Evolutionary conservation across 2,888 invertebrate genomes (phyloP).

Genomic region (Amphipoea oculea): DNA sequence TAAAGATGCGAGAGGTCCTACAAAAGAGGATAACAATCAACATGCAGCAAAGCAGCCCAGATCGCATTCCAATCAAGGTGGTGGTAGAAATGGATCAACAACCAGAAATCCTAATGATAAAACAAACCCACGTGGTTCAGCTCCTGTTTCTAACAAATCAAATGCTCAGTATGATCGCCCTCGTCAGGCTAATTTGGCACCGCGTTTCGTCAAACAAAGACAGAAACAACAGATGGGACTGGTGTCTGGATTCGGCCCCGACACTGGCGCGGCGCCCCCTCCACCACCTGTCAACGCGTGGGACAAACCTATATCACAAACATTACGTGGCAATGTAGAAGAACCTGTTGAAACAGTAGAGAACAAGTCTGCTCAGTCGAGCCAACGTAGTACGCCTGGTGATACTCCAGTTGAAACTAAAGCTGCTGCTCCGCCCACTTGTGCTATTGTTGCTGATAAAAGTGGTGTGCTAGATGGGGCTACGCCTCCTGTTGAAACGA

Average conservation of each 20-base stretch:
- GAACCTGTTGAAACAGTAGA: conserved; percentile 79
- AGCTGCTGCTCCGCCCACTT: conserved; percentile 72
- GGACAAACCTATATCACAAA: conserved; percentile 95
- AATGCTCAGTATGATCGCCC: conserved; percentile 87
- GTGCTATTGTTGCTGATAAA: conserved; percentile 85
- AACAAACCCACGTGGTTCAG: conserved; percentile 80
- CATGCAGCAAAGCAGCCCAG: conserved; percentile 81
- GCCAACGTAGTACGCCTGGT: conserved; percentile 87
- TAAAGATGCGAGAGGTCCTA: conserved; percentile 89
- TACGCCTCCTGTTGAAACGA: conserved; percentile 95
- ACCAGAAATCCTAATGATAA: conserved; percentile 85
- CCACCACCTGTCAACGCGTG: conserved; percentile 95
- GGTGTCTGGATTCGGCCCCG: conserved; percentile 85
- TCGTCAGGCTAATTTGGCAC: conserved; percentile 92
- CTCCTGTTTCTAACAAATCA: conserved; percentile 80
- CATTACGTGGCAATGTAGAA: conserved; percentile 91
- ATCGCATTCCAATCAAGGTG: conserved; percentile 87
- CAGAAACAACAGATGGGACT: conserved; percentile 89
- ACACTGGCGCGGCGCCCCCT: conserved; percentile 91
- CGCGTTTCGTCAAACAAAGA: conserved; percentile 94
- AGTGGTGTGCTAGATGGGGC: conserved; percentile 92
- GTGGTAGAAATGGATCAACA: conserved; percentile 85
- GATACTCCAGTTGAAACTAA: conserved; percentile 81
- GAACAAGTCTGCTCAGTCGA: conserved; percentile 84
- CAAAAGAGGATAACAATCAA: conserved; percentile 82